Base-by-base conservation (phyloP, 2,113 vertebrate species). In the Rhinoderma darwinii region DNA sequence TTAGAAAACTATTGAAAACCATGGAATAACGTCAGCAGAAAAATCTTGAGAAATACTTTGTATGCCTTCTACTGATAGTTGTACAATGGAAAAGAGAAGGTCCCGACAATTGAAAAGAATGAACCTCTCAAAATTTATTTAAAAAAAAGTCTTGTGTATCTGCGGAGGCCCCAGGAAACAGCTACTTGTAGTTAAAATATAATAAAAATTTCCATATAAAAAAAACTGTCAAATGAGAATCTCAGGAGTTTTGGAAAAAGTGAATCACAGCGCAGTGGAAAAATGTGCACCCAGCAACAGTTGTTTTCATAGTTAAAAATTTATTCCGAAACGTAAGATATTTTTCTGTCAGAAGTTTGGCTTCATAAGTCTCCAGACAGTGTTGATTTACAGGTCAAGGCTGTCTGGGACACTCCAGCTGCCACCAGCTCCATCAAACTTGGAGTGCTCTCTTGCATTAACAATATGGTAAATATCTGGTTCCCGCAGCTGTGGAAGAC, bases 301-400 rank as follows among this genome's bases (percentile, higher is more conserved):
- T 63, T 39, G 15, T 81, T 54, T 81, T 63, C 43, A 41, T 37
- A 17, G 15, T 5, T 32, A 18, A 39, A 80, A n/a, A 59, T 61
- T 59, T 6, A 20, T 79, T 56, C 77, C 9, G 32, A 39, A 75
- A 44, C 20, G 10, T 20, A 74, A 56, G 32, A 8, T 18, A 41
- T 79, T 68, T 39, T 61, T 81, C 54, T 81, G 37, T 43, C 78
- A 63, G 54, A 59, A 81, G 37, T 56, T 80, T 50, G 25, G 10
- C 73, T 47, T 50, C 27, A 11, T 5, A 22, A 39, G 30, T 78
- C 32, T 81, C 78, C 56, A 81, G 78, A 81, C 78, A 54, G 30
- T 41, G 78, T 22, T 80, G 54, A 56, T 41, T 61, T 56, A 80
- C 78, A 63, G 54, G 54, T 81, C 78, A 81, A 43, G 78, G 37